phyloP scores from a whole-genome alignment of 2,113 vertebrate species.

The Stictonetta naevosa region DNA sequence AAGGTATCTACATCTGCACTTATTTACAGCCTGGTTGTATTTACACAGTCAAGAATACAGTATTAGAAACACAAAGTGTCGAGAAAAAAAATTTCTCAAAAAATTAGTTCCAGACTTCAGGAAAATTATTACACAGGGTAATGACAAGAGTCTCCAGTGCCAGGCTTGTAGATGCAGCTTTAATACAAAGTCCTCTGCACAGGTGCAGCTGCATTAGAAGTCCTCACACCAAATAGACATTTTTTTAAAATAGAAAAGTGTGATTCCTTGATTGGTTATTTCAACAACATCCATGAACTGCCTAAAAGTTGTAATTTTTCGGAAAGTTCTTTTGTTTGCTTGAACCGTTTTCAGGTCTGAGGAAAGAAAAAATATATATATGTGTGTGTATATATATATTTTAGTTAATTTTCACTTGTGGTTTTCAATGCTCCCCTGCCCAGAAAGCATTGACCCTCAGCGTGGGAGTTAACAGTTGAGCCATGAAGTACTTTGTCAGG shows the following conservation, averaged over 20 bases:
- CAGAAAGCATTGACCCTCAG: not conserved
- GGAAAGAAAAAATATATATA: not conserved
- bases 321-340: conserved; percentile 27
- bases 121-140: conserved; percentile 81
- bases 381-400: not conserved
- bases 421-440: conserved; percentile 11
- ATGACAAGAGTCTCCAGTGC: conserved; percentile 80
- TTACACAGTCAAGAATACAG: conserved; percentile 94
- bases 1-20: conserved; percentile 98
- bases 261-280: conserved; percentile 48
- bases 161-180: conserved; percentile 72
- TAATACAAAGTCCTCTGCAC: conserved; percentile 52
- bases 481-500: not conserved
- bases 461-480: conserved; percentile 2
- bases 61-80: conserved; percentile 85
- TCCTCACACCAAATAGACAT: conserved; percentile 63
- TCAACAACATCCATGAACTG: not conserved
- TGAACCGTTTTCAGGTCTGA: conserved; percentile 5
- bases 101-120: conserved; percentile 83
- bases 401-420: not conserved
- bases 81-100: conserved; percentile 83
- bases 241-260: conserved; percentile 51
- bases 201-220: conserved; percentile 62
- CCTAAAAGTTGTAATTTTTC: conserved; percentile 10
- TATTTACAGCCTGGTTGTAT: conserved; percentile 96